These are phyloP conservation scores for Tethea ocularis DNA, from an alignment of 2,888 invertebrate species.

Conservation along the genomic window DNA sequence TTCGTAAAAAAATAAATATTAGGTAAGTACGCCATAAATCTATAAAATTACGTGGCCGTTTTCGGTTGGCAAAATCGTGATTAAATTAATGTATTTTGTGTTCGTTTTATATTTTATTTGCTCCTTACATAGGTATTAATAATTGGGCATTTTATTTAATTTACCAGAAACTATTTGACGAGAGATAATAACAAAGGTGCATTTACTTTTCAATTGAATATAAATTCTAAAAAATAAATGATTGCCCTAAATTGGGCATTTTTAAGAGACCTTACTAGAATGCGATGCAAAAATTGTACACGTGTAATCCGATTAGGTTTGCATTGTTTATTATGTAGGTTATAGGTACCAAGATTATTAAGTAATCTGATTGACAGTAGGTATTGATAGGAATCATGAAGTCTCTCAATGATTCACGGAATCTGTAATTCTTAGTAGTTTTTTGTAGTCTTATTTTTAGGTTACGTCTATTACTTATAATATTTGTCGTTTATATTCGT, in stretches of 20 bases:
- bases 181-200: too few species aligned
- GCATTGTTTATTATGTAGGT: neutral
- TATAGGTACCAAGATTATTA: neutral
- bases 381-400: neutral
- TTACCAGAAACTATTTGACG: too few species aligned
- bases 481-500: neutral
- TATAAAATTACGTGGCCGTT: too few species aligned
- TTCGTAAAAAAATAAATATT: too few species aligned
- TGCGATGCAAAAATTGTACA: neutral
- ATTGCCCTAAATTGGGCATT: neutral
- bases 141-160: too few species aligned
- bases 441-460: neutral
- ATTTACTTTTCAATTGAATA: too few species aligned
- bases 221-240: too few species aligned
- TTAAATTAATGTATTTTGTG: too few species aligned
- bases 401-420: constrained; percentile 48
- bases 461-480: neutral
- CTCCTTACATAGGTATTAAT: too few species aligned
- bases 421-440: constrained; percentile 38
- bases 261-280: constrained; percentile 1
- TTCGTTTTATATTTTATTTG: too few species aligned
- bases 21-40: too few species aligned
- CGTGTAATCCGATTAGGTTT: neutral
- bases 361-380: neutral
- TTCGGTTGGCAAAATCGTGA: too few species aligned